Percentiles rank a stretch among this genome's conserved stretches.
These are phyloP conservation scores for Ecdyonurus torrentis DNA, from an alignment of 2,888 invertebrate genomes.

Conservation along the genomic window DNA sequence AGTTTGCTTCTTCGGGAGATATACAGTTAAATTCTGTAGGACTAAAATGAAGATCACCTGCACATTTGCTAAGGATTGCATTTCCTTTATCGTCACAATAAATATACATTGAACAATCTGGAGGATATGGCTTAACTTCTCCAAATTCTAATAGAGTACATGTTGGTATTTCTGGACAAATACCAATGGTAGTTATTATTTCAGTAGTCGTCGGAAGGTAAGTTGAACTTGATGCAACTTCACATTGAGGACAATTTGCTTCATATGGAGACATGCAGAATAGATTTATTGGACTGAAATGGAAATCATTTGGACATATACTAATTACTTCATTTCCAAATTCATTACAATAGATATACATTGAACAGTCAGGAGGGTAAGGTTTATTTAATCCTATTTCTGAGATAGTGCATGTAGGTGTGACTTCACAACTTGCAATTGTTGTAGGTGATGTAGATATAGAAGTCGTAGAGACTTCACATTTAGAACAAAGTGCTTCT, in stretches of 20 bases:
- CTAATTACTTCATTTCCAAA: not conserved
- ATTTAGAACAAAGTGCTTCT: not conserved
- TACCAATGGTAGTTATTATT: not conserved
- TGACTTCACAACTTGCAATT: not conserved
- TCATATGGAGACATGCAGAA: not conserved
- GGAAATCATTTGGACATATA: not conserved
- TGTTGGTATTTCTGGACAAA: not conserved
- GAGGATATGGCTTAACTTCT: not conserved
- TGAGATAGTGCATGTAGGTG: not conserved
- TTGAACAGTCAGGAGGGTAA: not conserved
- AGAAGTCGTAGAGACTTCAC: not conserved
- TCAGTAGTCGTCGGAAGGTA: not conserved
- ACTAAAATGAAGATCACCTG: not conserved
- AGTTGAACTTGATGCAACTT: too few relatives aligned
- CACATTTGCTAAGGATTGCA: not conserved
- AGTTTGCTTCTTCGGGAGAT: not conserved
- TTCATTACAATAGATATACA: not conserved
- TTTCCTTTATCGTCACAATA: not conserved
- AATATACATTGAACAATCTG: not conserved
- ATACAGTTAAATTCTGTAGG: not conserved
- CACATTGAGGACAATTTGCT: not conserved
- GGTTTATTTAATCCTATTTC: not conserved
- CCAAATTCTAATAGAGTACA: not conserved
- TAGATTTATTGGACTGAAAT: not conserved
- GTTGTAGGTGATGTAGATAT: not conserved